A percentile compares a stretch with the other conserved stretches of the same genome.
Evolutionary conservation across 2,888 invertebrate genomes (phyloP).

Genomic region (Copidosoma aretas): DNA sequence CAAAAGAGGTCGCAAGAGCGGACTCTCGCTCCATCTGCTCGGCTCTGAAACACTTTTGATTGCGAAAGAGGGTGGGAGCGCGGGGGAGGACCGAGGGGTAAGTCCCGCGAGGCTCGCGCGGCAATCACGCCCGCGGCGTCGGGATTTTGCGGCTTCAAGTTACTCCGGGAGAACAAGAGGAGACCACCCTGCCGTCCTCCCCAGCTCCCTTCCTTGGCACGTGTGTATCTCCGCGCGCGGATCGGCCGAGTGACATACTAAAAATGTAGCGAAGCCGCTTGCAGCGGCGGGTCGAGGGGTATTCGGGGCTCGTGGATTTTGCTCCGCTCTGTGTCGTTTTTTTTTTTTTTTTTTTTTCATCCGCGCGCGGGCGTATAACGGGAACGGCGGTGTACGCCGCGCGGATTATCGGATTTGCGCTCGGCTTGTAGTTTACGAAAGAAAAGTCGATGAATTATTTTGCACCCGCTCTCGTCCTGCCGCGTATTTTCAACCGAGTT

Average conservation of each 20-base stretch:
- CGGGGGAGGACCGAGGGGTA: background rate
- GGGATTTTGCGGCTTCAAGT: constrained; percentile 3
- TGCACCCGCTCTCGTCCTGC: no score
- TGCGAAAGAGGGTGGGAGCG: constrained; percentile 20
- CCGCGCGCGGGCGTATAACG: no score
- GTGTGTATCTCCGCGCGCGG: background rate
- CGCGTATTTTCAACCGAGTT: no score
- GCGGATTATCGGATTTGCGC: no score
- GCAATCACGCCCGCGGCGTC: constrained; percentile 28
- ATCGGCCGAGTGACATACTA: background rate
- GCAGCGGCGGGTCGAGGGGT: no score
- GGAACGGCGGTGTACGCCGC: background rate
- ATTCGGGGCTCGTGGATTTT: no score
- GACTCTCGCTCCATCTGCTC: constrained; percentile 9
- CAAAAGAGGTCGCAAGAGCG: background rate
- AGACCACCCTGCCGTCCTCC: constrained; percentile 11
- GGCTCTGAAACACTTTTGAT: constrained; percentile 33
- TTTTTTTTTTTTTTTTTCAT: no score
- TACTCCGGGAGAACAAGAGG: no score
- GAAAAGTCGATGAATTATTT: no score
- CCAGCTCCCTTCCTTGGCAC: background rate
- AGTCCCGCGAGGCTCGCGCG: background rate
- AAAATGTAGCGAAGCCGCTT: constrained; percentile 1
- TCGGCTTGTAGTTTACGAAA: no score
- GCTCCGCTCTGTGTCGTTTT: no score